Base-by-base conservation (phyloP, 2,888 invertebrate species). In the Alloplasta piceator region DNA sequence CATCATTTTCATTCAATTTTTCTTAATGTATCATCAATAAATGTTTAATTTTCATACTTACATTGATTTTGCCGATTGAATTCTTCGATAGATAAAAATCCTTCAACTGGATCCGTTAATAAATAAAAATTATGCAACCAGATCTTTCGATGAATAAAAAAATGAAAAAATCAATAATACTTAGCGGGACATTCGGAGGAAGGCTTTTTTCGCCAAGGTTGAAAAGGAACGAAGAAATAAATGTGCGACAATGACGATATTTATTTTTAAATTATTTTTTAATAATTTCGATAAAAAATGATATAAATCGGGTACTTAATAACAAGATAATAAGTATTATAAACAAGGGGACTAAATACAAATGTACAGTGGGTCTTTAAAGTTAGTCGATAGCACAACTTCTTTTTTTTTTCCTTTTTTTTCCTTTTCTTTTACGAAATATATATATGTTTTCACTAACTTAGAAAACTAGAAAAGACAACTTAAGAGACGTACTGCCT, bases 211-310 rank as follows among this genome's bases (percentile, higher is more conserved):
- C 55, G 73, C 73, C 73, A 43, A 14, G 39, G 68, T 14, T 10
- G 12, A 48, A 46, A 16, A 50, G 61, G 36, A n/a, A 43, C 43
- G 41, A 41, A 52, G 46, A 9, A 43, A 12, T 43, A 50, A 67
- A 63, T 50, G 39, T 39, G 12, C 5, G 66, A 63, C 70, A 84
- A 86, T 81, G 67, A 66, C 58, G 43, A 67, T 75, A 16, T 85
- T 83, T 86, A 70, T 83, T 90, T 92, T 92, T 89, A 89, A 91
- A 90, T 91, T 88, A 91, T 92, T 92, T 92, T 92, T 92, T 92
- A 91, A 92, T 92, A 91, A 92, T 91, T 91, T 92, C 89, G 89
- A 92, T 92, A 92, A 92, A 92, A 92, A 92, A 92, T 92, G 91
- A 92, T 92, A 92, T 90, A 92, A 92, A 92, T 91, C 87, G 91